Evolutionary conservation across 1,140 invertebrate genomes (phyloP), one percentile per base, ranked within the genome.

Genomic region (Drosophila burlai): DNA sequence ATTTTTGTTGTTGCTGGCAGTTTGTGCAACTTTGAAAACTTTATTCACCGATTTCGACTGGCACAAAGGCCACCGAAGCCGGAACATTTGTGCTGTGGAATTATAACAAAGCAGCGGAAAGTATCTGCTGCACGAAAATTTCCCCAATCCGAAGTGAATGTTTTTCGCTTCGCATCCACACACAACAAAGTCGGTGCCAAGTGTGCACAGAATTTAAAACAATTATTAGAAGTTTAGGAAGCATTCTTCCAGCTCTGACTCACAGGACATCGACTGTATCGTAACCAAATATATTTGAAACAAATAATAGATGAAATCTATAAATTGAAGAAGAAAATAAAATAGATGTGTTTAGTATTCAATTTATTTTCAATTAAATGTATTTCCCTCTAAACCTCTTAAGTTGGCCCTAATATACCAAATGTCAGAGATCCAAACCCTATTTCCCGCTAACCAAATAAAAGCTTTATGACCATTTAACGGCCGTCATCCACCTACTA

Each of bases 21-120:
- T 81, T 81, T 81, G 80, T 77, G 73, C 80, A 82, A 82, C 80
- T 82, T 82, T 82, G 80, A 81, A 82, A 82, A 82, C 79, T 82
- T 82, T 82, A 82, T 82, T 82, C 76, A 77, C 80, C 80, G 73
- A 82, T 77, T 82, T 72, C 73, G 52, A 76, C 69, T 78, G 62
- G 68, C 64, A 80, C 76, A 79, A 79, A 79, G 76, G 59, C 57
- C 57, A 69, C 26, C 45, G 45, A 77, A 46, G 29, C 58, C 26
- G 74, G 26, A 63, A 55, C 52, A 62, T 49, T 68, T 61, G 76
- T 58, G 66, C 76, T 79, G 75, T 71, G 76, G 76, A 78, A 79
- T 72, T 79, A 79, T 72, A 79, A 61, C 76, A 79, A 78, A 78
- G 76, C 42, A 68, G 74, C 57, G 76, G 26, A 65, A 79, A 79